Conservation (phyloP, 2,113 vertebrate species). For the pig (Sus scrofa) region DNA sequence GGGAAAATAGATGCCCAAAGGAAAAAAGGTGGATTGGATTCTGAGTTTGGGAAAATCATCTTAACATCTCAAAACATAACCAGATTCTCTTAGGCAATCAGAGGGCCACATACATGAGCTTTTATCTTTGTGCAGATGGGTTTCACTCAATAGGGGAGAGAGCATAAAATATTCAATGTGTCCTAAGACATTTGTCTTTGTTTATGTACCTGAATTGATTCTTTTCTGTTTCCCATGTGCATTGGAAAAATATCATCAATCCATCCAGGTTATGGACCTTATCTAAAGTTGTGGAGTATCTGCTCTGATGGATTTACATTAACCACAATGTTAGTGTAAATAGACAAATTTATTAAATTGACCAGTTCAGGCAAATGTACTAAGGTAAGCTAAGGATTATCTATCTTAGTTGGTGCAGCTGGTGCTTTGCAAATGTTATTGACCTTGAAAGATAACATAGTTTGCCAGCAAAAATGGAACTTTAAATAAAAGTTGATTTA, state of each 20-base stretch:
- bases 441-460: constrained; percentile 36
- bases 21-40: neutral
- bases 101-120: neutral
- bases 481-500: neutral
- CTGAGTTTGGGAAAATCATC: constrained; percentile 1
- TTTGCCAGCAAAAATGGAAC: constrained; percentile 5
- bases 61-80: constrained; percentile 18
- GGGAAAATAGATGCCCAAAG: neutral
- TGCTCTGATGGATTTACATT: constrained; percentile 42
- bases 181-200: neutral
- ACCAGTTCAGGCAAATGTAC: neutral
- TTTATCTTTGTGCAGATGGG: neutral
- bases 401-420: constrained; percentile 7
- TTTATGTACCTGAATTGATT: neutral
- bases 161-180: neutral
- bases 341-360: constrained; percentile 35
- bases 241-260: constrained; percentile 31
- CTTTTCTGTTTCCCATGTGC: constrained; percentile 50
- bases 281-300: neutral
- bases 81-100: neutral
- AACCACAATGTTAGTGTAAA: neutral
- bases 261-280: neutral
- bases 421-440: constrained; percentile 54
- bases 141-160: neutral
- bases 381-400: neutral